A percentile compares a stretch with the other conserved stretches of the same genome.
Evolutionary conservation across 2,113 vertebrate genomes (phyloP).

Genomic region (Centropus bengalensis): DNA sequence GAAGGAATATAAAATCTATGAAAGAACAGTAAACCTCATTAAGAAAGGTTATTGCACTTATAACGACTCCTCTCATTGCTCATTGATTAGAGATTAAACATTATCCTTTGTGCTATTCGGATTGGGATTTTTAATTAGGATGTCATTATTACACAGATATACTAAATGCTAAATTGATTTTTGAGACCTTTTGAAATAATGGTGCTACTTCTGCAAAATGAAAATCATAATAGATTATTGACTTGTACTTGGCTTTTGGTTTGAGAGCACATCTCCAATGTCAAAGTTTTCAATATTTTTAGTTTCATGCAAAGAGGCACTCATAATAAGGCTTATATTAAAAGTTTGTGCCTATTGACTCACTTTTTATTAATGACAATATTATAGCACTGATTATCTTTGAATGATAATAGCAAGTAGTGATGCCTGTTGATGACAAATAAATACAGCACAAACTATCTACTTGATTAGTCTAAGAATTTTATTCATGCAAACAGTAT

Average conservation of each 20-base stretch:
- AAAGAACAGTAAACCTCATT: conserved; percentile 65
- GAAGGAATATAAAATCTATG: conserved; percentile 38
- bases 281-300: conserved; percentile 85
- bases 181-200: conserved; percentile 83
- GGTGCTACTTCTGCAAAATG: conserved; percentile 80
- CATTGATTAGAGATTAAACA: conserved; percentile 84
- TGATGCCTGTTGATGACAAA: conserved; percentile 18
- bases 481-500: neutral
- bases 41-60: conserved; percentile 73
- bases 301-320: conserved; percentile 77
- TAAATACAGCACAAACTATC: conserved; percentile 36
- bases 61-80: conserved; percentile 65
- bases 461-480: conserved; percentile 7
- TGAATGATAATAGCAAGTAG: conserved; percentile 82
- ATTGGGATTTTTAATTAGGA: conserved; percentile 85
- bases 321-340: conserved; percentile 82
- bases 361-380: conserved; percentile 84
- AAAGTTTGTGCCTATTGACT: conserved; percentile 81
- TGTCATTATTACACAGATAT: conserved; percentile 85
- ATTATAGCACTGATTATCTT: conserved; percentile 82
- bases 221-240: conserved; percentile 93
- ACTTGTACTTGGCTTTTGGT: conserved; percentile 75
- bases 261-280: conserved; percentile 83
- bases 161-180: conserved; percentile 84
- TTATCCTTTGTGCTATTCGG: conserved; percentile 73